Evolutionary conservation across 2,888 invertebrate species (phyloP).

Genomic region (Thera britannica): DNA sequence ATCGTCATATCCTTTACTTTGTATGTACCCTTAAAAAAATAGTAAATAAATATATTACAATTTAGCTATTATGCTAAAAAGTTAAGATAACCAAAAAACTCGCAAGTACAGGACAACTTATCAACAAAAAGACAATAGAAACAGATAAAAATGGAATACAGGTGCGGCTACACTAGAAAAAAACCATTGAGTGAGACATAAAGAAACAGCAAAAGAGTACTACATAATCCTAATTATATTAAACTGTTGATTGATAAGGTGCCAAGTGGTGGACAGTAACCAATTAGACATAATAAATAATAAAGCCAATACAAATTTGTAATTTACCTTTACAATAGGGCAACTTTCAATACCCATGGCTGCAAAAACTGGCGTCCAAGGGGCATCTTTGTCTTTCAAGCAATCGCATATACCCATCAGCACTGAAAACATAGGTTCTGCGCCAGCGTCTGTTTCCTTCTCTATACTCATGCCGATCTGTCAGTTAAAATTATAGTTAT

Average conservation of each 20-base stretch:
- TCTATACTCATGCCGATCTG: constrained; percentile 61
- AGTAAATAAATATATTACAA: too few species aligned
- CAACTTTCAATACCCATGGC: constrained; percentile 58
- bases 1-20: constrained; percentile 20
- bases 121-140: too few species aligned
- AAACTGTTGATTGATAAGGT: too few species aligned
- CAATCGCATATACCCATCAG: constrained; percentile 57
- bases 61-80: too few species aligned
- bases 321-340: constrained; percentile 60
- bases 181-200: too few species aligned
- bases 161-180: too few species aligned
- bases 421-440: constrained; percentile 56
- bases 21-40: constrained; percentile 32
- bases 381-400: constrained; percentile 56
- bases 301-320: not conserved
- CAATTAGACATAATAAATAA: too few species aligned
- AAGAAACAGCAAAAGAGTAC: too few species aligned
- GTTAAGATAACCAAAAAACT: too few species aligned
- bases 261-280: too few species aligned
- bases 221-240: too few species aligned
- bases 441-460: constrained; percentile 55
- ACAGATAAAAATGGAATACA: too few species aligned
- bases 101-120: not conserved
- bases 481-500: constrained; percentile 19
- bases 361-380: constrained; percentile 59